Evolutionary conservation across 2,113 vertebrate species (phyloP).

Genomic region (Pao palembangensis): DNA sequence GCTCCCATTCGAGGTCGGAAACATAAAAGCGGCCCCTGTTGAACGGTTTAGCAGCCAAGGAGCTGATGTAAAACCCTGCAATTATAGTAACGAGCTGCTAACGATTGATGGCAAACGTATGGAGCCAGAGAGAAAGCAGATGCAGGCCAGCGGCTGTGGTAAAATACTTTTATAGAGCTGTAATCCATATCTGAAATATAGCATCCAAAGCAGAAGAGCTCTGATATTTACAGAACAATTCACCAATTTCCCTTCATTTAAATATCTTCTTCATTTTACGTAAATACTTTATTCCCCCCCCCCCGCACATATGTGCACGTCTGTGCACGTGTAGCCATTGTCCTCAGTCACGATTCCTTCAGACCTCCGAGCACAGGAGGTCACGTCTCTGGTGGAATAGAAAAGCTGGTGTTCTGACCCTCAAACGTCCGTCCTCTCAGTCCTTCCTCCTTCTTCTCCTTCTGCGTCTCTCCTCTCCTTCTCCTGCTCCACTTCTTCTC

Average conservation of each 20-base stretch:
- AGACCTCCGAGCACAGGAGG: slow-evolving; percentile 70
- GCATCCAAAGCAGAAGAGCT: slow-evolving; percentile 66
- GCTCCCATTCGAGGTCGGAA: too few relatives aligned
- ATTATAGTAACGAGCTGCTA: slow-evolving; percentile 9
- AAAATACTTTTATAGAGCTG: slow-evolving; percentile 76
- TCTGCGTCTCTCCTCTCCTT: too few relatives aligned
- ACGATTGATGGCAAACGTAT: neutral
- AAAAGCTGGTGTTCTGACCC: slow-evolving; percentile 79
- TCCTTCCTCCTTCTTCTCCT: neutral
- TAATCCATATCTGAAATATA: slow-evolving; percentile 75
- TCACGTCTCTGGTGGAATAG: slow-evolving; percentile 61
- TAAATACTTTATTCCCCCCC: slow-evolving; percentile 38
- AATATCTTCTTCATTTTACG: slow-evolving; percentile 36
- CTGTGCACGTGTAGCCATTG: slow-evolving; percentile 50
- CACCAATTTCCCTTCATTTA: slow-evolving; percentile 37
- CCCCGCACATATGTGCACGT: slow-evolving; percentile 35
- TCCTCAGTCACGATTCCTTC: slow-evolving; percentile 58
- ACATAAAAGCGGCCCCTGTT: too few relatives aligned
- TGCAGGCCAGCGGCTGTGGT: slow-evolving; percentile 58
- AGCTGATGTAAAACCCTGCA: neutral
- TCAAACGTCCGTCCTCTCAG: slow-evolving; percentile 63
- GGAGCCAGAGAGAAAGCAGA: slow-evolving; percentile 30
- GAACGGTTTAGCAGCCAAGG: neutral
- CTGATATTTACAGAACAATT: slow-evolving; percentile 57
- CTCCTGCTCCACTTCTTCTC: too few relatives aligned